Evolutionary conservation across 37 sponge, comb jelly and placozoan genomes (phyloP), one percentile per base, ranked within the genome.

Genomic region (Chondrilla cf. caribensis): DNA sequence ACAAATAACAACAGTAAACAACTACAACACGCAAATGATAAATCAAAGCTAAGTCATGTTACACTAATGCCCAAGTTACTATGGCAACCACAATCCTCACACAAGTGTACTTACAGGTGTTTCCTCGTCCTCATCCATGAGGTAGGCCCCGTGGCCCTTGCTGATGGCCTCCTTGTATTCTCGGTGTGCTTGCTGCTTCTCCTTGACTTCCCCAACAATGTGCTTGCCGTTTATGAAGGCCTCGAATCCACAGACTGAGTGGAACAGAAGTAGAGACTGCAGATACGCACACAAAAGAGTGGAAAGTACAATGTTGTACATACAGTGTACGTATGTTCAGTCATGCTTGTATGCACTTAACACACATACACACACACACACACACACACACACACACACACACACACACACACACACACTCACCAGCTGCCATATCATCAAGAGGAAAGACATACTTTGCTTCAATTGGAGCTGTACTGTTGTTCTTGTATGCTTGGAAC

Each of bases 101-200:
- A 78, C 72, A 68, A 5, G n/a, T 7, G 15, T 8, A 88, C 87
- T 85, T 35, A 97, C 96, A 38, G 96, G 95, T 57, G 95, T 92
- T 79, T 98, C 99, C 59, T 96, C 97, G 51, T 98, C 99, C 97
- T 96, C 97, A 39, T 98, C 99, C 99, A 98, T 98, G 81, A 98
- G 97, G 84, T 98, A 98, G 25, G 99, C 99, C 25, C 99, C 99
- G 83, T 98, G 97, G 21, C 99, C 99, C 77, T 94, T 84, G 54
- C 91, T 89, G 64, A 98, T 95, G 78, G 99, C 99, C 79, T 98
- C 95, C 64, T 81, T 93, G 89, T 98, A 98, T 81, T 98, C 99
- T 55, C 85, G 85, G 84, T 96, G 95, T 22, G 99, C 99, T 59
- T 94, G 95, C 72, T 98, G 97, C 89, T 98, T 98, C 95, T 93